These are phyloP conservation scores for Corynorhinus townsendii DNA, from an alignment of 2,113 vertebrate species.

Conservation along the genomic window DNA sequence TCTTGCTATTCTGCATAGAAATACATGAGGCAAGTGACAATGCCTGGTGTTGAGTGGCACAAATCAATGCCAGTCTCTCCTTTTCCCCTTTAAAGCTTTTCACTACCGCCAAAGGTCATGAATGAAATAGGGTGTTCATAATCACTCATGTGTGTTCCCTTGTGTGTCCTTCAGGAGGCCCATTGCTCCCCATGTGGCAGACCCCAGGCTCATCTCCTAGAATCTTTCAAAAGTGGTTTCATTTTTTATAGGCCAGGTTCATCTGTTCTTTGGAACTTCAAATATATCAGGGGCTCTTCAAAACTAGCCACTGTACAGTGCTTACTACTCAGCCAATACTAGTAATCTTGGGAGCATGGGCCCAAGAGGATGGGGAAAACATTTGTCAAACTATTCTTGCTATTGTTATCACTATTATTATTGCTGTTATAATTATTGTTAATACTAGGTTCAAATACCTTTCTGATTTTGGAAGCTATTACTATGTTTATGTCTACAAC, in stretches of 20 bases:
- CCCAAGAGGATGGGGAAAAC: background rate
- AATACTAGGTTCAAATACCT: background rate
- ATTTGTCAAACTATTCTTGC: background rate
- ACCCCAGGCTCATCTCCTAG: background rate
- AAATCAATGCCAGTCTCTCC: no score
- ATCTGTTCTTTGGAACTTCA: background rate
- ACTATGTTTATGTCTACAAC: background rate
- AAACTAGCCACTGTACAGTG: background rate
- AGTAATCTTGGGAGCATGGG: background rate
- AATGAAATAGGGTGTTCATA: rapidly evolving
- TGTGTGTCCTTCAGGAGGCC: background rate
- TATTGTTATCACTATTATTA: no score
- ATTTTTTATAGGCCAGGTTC: background rate
- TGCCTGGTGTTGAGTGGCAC: no score
- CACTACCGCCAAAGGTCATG: background rate
- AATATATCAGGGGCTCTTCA: background rate
- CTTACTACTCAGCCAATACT: background rate
- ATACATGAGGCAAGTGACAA: background rate
- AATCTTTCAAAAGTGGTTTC: background rate
- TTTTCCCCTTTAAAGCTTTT: background rate
- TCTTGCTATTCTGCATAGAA: background rate
- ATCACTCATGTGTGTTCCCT: background rate
- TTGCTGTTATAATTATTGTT: no score
- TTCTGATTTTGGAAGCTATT: background rate
- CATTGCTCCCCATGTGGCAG: no score